Percentiles rank a stretch among this genome's conserved stretches.
Conservation (phyloP, 1,140 invertebrate species). For the Neodiprion fabricii region DNA sequence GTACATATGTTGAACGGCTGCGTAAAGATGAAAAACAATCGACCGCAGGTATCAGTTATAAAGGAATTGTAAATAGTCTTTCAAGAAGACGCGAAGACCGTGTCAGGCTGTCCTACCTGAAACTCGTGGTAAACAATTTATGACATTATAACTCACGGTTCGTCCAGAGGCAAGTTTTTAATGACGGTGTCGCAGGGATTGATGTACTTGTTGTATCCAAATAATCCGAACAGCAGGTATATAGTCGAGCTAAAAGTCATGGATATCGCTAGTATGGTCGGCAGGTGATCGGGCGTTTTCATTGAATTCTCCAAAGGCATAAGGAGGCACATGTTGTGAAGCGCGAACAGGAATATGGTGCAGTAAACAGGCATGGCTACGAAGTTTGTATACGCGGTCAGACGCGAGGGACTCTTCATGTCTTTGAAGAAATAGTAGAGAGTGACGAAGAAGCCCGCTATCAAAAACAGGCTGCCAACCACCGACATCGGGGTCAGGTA, state of each 20-base stretch:
- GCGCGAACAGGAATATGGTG: constrained; percentile 64
- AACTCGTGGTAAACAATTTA: no score
- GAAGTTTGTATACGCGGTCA: constrained; percentile 27
- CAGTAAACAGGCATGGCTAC: constrained; percentile 52
- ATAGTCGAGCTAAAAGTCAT: constrained; percentile 59
- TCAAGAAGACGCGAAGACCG: not conserved
- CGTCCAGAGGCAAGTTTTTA: constrained; percentile 54
- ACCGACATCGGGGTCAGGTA: constrained; percentile 66
- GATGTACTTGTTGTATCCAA: constrained; percentile 65
- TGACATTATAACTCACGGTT: constrained; percentile 40
- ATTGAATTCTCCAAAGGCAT: constrained; percentile 67
- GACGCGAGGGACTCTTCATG: constrained; percentile 39
- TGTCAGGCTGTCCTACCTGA: not conserved
- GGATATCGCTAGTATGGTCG: constrained; percentile 55
- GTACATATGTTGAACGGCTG: no score
- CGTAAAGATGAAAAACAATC: no score
- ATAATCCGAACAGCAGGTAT: constrained; percentile 63
- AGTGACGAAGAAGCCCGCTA: constrained; percentile 53
- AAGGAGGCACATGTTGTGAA: constrained; percentile 64
- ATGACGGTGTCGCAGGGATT: constrained; percentile 56
- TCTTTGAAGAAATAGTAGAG: constrained; percentile 58
- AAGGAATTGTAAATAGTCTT: no score
- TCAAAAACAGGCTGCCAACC: constrained; percentile 61
- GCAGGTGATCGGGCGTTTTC: constrained; percentile 58
- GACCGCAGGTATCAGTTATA: no score